These are phyloP conservation scores for Dryococelus australis DNA, from an alignment of 2,888 invertebrate genomes.

Conservation along the genomic window DNA sequence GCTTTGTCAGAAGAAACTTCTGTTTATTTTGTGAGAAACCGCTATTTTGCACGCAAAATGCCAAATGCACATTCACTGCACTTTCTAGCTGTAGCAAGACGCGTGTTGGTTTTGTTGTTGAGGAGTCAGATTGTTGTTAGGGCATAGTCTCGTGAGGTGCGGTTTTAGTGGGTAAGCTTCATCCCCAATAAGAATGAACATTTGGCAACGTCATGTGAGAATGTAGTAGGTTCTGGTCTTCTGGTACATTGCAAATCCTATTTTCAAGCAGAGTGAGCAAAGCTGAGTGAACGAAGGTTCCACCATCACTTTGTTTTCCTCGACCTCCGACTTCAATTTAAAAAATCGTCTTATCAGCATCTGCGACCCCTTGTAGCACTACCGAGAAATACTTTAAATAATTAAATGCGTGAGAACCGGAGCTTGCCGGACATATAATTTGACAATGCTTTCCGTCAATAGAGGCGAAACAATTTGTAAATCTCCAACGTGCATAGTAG, in stretches of 20 bases:
- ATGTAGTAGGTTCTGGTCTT: not conserved
- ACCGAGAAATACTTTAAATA: constrained; percentile 6
- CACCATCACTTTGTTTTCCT: constrained; percentile 25
- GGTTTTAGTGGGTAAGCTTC: not conserved
- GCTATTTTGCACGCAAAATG: no score
- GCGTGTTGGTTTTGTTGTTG: not conserved
- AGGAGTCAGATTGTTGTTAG: not conserved
- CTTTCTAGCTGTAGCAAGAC: not conserved
- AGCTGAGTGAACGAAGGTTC: not conserved
- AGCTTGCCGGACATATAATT: not conserved
- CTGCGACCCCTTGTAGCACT: not conserved
- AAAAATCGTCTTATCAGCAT: not conserved
- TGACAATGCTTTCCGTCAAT: constrained; percentile 18
- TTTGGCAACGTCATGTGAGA: not conserved
- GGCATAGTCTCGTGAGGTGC: not conserved
- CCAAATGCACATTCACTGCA: no score
- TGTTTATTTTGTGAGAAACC: no score
- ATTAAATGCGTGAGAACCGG: not conserved
- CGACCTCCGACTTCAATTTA: not conserved
- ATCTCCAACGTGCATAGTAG: not conserved
- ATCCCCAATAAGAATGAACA: not conserved
- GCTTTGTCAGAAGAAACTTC: not conserved
- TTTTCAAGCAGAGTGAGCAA: not conserved
- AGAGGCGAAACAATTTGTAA: not conserved
- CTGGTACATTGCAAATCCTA: not conserved